These are phyloP conservation scores for Caenorhabditis panamensis DNA, from an alignment of 2,888 invertebrate species.

Conservation along the genomic window DNA sequence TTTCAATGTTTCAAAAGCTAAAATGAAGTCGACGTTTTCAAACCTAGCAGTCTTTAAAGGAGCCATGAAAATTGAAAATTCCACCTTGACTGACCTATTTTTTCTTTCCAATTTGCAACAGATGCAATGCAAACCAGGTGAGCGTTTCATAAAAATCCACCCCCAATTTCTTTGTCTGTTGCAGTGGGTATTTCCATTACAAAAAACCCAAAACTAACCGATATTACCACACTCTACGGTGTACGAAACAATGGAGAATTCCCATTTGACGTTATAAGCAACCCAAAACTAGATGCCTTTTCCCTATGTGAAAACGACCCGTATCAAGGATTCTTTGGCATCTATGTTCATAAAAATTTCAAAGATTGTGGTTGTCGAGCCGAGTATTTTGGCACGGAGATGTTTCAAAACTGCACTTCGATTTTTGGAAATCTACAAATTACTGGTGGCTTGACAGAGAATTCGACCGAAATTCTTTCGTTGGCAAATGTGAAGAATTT, in stretches of 20 bases:
- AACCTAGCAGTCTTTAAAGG: neutral
- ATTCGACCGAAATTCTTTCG: neutral
- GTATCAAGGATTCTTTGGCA: neutral
- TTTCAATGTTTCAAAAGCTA: neutral
- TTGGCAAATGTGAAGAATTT: neutral
- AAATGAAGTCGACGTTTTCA: neutral
- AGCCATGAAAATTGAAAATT: neutral
- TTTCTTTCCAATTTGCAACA: too few species aligned
- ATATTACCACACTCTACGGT: neutral
- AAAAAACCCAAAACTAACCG: neutral
- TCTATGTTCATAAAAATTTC: neutral
- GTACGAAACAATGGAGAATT: neutral
- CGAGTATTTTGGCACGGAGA: neutral
- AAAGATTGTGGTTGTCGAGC: neutral
- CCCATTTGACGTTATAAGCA: neutral
- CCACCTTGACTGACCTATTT: too few species aligned
- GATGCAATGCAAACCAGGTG: neutral
- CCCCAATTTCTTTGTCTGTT: neutral
- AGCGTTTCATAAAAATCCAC: neutral
- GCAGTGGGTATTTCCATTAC: neutral
- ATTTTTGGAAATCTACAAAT: neutral
- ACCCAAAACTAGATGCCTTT: neutral
- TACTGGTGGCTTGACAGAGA: neutral
- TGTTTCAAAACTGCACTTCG: neutral
- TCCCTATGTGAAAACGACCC: neutral